Evolutionary conservation across 2,888 invertebrate genomes (phyloP), one percentile per base, ranked within the genome.

Genomic region (Leucozona laternaria): DNA sequence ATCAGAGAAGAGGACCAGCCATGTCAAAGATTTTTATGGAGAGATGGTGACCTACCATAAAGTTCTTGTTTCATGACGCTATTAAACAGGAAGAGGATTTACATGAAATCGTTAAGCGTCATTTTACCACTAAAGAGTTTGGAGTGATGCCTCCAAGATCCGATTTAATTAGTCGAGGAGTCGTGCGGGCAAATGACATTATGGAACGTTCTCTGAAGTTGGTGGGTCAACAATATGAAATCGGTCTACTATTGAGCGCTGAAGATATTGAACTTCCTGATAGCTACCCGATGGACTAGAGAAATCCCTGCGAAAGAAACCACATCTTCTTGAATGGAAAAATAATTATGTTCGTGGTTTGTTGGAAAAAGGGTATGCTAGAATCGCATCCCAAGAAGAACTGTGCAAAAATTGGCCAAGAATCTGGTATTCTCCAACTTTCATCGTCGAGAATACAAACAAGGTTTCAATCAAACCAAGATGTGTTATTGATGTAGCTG

Each of bases 401-500:
- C 17, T 71, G 11, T 6, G 57, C 53, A 75, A 50, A 34, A 60
- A 34, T 0, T 62, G 79, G 22, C 89, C 25, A n/a, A n/a, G n/a
- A n/a, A n/a, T n/a, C n/a, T n/a, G n/a, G n/a, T n/a, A n/a, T n/a
- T n/a, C 28, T 3, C 89, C 90, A 4, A 89, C 89, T 43, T 90
- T 83, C n/a, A 58, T 62, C 5, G 80, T 79, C 1, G 43, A 37
- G 17, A 88, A 87, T 40, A 64, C 73, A 22, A 82, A 73, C 11
- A 84, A 79, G 5, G 2, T 73, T 0, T 79, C 79, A 58, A 45
- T 45, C 3, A 81, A 85, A 60, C 20, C 78, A 15, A 53, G 81
- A 25, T 34, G 81, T 28, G 79, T 81, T n/a, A 68, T 68, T 43
- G 81, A 79, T 72, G 87, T 72, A 15, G 87, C 82, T 22, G 82